phyloP scores from a whole-genome alignment of 2,113 vertebrate genomes.

The Corvus moneduloides region DNA sequence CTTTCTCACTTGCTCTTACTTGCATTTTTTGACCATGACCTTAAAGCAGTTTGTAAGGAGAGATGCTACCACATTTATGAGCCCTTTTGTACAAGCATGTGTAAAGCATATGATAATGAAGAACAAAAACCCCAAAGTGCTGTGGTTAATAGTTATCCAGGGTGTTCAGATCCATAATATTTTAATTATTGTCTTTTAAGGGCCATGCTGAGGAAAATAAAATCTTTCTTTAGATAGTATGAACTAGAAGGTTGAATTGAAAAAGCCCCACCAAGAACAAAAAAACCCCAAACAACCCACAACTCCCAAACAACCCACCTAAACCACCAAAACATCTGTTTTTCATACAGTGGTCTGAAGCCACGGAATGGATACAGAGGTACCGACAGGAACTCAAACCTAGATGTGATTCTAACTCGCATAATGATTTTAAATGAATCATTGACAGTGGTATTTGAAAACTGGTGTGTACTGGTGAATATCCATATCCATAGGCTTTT shows the following conservation, averaged over 20 bases:
- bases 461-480: background rate
- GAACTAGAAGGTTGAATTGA: background rate
- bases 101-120: background rate
- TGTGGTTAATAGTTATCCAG: background rate
- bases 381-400: background rate
- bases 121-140: background rate
- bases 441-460: background rate
- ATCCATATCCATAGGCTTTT: background rate
- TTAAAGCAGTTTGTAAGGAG: background rate
- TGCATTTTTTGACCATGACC: background rate
- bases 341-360: background rate
- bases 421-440: background rate
- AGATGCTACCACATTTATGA: background rate
- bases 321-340: background rate
- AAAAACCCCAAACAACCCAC: accelerated
- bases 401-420: background rate
- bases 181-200: background rate
- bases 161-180: background rate
- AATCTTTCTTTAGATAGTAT: background rate
- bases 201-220: background rate
- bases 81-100: background rate
- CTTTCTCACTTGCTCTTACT: background rate
- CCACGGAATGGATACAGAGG: no score
- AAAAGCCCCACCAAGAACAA: background rate
- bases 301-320: background rate